A percentile compares a stretch with the other conserved stretches of the same genome.
phyloP scores from a whole-genome alignment of 2,113 vertebrate genomes.

The Cricetomys ansorgei region DNA sequence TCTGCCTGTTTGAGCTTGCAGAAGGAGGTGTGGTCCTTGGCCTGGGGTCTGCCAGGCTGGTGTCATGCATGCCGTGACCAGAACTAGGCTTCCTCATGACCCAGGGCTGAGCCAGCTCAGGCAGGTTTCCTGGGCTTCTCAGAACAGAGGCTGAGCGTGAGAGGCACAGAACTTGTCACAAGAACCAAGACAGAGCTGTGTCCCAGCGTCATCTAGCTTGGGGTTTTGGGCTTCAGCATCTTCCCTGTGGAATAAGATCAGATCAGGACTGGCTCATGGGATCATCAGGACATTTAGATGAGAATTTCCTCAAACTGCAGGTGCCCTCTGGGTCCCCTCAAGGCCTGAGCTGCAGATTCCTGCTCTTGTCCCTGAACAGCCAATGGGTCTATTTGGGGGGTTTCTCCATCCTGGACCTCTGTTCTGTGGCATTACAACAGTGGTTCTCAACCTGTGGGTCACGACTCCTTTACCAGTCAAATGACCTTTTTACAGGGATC shows the following conservation, averaged over 20 bases:
- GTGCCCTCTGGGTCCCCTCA: too few relatives aligned
- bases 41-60: not conserved
- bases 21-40: not conserved
- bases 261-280: not conserved
- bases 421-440: not conserved
- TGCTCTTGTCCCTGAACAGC: not conserved
- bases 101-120: rapidly evolving
- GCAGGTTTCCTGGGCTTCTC: not conserved
- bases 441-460: too few relatives aligned
- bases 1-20: slow-evolving; percentile 2
- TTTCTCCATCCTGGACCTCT: not conserved
- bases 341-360: too few relatives aligned
- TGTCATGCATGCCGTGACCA: not conserved
- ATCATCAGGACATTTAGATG: not conserved
- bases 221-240: not conserved
- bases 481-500: too few relatives aligned
- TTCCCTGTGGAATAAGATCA: not conserved
- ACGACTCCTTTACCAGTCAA: too few relatives aligned
- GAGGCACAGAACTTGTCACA: not conserved
- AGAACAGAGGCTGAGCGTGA: not conserved
- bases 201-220: not conserved
- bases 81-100: not conserved
- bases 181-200: not conserved
- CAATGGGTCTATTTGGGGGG: not conserved
- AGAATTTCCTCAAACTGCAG: not conserved